Conservation (phyloP, 2,888 invertebrate species). For the Nudaria mundana region DNA sequence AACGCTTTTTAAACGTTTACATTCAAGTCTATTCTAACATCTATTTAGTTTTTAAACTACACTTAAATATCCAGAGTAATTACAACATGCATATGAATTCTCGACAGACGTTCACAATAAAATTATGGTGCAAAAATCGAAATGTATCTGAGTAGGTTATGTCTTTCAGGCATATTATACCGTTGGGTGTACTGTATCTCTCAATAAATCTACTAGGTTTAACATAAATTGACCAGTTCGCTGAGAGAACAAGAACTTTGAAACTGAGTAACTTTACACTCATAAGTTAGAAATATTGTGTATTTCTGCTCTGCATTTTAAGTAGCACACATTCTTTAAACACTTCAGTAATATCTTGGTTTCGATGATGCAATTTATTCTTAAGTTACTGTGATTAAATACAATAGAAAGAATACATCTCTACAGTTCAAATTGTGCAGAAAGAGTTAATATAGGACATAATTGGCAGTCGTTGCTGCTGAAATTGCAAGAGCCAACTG, state of each 20-base stretch:
- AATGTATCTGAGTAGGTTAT: no score
- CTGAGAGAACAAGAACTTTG: no score
- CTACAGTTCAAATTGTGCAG: background rate
- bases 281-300: no score
- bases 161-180: no score
- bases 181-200: no score
- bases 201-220: no score
- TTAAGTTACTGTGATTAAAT: no score
- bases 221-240: background rate
- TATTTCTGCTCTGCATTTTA: no score
- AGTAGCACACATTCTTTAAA: no score
- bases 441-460: slow-evolving; percentile 3
- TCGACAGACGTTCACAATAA: background rate
- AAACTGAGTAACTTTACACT: no score
- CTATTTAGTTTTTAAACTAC: slow-evolving; percentile 34
- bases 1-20: slow-evolving; percentile 61
- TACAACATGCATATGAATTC: background rate
- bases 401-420: slow-evolving; percentile 2
- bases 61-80: background rate
- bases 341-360: background rate
- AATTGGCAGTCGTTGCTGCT: slow-evolving; percentile 10
- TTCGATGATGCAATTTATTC: no score
- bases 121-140: background rate
- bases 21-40: slow-evolving; percentile 48
- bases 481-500: slow-evolving; percentile 5